phyloP scores from a whole-genome alignment of 1,140 invertebrate genomes.

The Drosophila bifasciata region DNA sequence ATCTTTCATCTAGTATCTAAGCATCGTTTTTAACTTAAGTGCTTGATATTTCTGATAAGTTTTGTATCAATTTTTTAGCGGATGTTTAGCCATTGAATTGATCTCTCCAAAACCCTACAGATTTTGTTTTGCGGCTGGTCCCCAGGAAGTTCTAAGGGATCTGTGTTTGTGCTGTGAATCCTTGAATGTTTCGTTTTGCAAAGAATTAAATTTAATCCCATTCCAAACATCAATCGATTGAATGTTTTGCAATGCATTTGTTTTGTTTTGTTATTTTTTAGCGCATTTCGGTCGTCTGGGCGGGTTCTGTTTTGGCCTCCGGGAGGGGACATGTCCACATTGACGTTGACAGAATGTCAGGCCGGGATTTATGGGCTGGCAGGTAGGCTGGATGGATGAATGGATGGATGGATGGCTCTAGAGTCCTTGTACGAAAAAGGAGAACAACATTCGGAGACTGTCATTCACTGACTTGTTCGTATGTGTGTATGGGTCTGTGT shows the following conservation, averaged over 20 bases:
- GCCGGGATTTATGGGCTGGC: slow-evolving; percentile 35
- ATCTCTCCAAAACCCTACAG: too few species aligned
- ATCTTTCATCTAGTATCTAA: too few species aligned
- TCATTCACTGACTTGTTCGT: slow-evolving; percentile 47
- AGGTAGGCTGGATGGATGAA: slow-evolving; percentile 6
- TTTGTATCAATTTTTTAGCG: too few species aligned
- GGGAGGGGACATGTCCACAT: slow-evolving; percentile 23
- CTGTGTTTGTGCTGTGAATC: too few species aligned
- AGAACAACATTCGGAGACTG: slow-evolving; percentile 31
- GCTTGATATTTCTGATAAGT: too few species aligned
- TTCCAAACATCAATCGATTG: slow-evolving; percentile 5
- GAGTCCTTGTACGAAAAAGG: slow-evolving; percentile 16
- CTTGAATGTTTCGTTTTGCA: too few species aligned
- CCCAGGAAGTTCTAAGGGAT: too few species aligned
- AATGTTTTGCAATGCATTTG: slow-evolving; percentile 17
- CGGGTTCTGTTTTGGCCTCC: slow-evolving; percentile 38
- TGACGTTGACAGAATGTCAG: slow-evolving; percentile 48
- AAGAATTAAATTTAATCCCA: too few species aligned
- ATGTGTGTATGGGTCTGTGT: slow-evolving; percentile 42
- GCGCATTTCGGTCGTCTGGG: slow-evolving; percentile 14
- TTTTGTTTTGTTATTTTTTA: slow-evolving; percentile 13
- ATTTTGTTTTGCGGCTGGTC: too few species aligned
- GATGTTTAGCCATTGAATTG: too few species aligned
- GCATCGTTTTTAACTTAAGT: too few species aligned
- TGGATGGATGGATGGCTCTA: too few species aligned